Conservation (phyloP, 2,113 vertebrate genomes). For the Callorhinus ursinus region DNA sequence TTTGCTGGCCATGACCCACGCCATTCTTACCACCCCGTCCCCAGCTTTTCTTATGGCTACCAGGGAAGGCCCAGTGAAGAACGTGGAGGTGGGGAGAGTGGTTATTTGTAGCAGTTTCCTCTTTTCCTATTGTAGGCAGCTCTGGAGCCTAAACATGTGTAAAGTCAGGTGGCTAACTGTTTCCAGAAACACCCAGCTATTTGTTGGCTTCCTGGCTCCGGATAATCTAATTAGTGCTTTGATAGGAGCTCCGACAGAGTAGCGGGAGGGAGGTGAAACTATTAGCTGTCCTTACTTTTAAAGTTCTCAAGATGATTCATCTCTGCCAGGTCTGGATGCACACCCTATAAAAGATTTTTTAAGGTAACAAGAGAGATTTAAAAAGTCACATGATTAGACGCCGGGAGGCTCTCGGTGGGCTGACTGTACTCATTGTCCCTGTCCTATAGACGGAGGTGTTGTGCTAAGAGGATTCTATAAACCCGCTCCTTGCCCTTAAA, state of each 20-base stretch:
- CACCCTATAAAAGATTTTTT: neutral
- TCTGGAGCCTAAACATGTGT: neutral
- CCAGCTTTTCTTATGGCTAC: neutral
- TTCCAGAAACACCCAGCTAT: neutral
- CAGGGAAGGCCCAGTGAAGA: neutral
- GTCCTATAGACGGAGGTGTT: neutral
- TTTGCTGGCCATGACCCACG: no score
- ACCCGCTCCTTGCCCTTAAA: neutral
- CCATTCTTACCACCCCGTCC: fast-evolving
- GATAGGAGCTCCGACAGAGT: neutral
- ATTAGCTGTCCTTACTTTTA: neutral
- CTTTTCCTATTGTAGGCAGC: neutral
- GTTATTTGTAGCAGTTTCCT: neutral
- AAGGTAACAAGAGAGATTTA: neutral
- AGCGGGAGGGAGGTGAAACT: neutral
- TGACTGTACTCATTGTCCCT: neutral
- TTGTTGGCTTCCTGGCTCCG: neutral
- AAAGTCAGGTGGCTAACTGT: neutral
- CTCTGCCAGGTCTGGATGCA: neutral
- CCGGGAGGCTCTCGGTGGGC: fast-evolving
- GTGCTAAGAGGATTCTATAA: neutral
- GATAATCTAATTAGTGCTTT: neutral
- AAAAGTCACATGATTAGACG: neutral
- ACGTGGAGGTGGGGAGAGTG: no score
- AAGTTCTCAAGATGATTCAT: neutral